These are phyloP conservation scores for Eueides isabella DNA, from an alignment of 1,140 invertebrate species.

Conservation along the genomic window DNA sequence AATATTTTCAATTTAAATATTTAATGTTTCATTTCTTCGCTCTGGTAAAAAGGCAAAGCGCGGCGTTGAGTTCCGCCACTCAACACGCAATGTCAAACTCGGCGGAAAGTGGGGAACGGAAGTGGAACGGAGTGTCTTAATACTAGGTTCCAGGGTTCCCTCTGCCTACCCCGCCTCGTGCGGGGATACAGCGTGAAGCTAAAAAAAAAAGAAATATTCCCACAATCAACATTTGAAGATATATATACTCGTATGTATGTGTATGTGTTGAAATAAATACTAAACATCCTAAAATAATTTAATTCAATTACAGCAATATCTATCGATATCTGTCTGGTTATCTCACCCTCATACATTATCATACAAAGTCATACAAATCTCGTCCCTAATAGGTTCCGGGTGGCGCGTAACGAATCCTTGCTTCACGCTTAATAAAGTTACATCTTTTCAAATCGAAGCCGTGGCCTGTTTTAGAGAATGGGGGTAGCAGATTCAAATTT, in stretches of 20 bases:
- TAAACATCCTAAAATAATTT: constrained; percentile 59
- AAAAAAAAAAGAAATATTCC: no score
- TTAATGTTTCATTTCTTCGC: no score
- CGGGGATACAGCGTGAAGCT: no score
- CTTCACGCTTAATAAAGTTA: constrained; percentile 79
- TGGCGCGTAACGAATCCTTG: constrained; percentile 77
- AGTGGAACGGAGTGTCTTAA: no score
- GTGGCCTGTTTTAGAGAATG: constrained; percentile 49
- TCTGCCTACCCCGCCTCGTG: no score
- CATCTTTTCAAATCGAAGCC: constrained; percentile 69
- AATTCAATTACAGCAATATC: constrained; percentile 73
- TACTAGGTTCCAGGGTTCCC: no score
- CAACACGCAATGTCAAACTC: no score
- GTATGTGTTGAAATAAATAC: constrained; percentile 21
- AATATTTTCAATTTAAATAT: no score
- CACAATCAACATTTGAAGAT: background rate
- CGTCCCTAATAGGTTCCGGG: constrained; percentile 78
- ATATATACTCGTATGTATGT: no score
- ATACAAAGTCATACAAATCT: constrained; percentile 79
- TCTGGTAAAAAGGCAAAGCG: no score
- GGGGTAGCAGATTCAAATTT: constrained; percentile 81
- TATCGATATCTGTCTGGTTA: constrained; percentile 69
- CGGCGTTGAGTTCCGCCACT: no score
- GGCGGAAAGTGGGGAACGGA: no score
- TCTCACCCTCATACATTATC: constrained; percentile 74